phyloP scores from a whole-genome alignment of 1,140 invertebrate species.

The Trigoniulus corallinus region DNA sequence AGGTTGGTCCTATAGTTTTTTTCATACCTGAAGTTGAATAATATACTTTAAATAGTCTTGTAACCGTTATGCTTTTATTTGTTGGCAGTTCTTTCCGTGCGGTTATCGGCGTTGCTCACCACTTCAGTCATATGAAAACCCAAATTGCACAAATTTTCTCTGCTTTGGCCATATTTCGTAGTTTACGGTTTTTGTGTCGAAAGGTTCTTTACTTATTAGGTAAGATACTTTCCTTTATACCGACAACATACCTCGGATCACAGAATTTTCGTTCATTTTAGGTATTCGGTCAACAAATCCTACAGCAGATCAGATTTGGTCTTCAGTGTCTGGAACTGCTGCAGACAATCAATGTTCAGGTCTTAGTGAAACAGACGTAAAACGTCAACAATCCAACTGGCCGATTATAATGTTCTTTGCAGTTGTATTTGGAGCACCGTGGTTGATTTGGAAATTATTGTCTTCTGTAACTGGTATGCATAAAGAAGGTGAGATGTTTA shows the following conservation, averaged over 20 bases:
- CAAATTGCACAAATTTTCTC: slow-evolving; percentile 71
- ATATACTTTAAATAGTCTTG: too few relatives aligned
- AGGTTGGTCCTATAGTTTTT: slow-evolving; percentile 11
- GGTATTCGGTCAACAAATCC: background rate
- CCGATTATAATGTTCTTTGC: slow-evolving; percentile 58
- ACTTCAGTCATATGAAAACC: slow-evolving; percentile 63
- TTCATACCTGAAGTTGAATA: too few relatives aligned
- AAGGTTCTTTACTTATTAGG: slow-evolving; percentile 51
- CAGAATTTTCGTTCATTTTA: background rate
- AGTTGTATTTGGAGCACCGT: slow-evolving; percentile 73
- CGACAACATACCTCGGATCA: background rate
- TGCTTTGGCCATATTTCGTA: slow-evolving; percentile 59
- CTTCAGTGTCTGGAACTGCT: slow-evolving; percentile 1
- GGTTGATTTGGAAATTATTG: slow-evolving; percentile 74
- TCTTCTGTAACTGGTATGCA: slow-evolving; percentile 36
- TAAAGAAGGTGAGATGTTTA: slow-evolving; percentile 30
- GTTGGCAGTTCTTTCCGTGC: slow-evolving; percentile 69
- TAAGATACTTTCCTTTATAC: slow-evolving; percentile 33
- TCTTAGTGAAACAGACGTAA: slow-evolving; percentile 8
- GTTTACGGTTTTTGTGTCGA: slow-evolving; percentile 57
- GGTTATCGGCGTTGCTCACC: slow-evolving; percentile 85
- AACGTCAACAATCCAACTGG: slow-evolving; percentile 24
- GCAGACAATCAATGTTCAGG: slow-evolving; percentile 5
- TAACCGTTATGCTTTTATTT: too few relatives aligned
- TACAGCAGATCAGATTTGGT: background rate